Evolutionary conservation across 2,888 invertebrate genomes (phyloP), one percentile per base, ranked within the genome.

Genomic region (Ptychoptera contaminata): DNA sequence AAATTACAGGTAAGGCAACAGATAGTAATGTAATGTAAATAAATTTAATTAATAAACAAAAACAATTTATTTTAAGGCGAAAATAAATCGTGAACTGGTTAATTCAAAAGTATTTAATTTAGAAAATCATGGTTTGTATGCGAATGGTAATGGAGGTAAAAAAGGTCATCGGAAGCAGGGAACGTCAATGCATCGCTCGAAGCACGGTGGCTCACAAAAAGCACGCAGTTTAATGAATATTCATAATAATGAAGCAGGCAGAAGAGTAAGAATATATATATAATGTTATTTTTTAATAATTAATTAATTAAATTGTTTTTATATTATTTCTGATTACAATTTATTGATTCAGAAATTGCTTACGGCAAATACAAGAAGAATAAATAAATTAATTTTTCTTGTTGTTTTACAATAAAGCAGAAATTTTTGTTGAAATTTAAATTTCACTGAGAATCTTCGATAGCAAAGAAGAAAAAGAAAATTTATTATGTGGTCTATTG

Each of bases 211-310:
- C 45, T 54, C 57, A 36, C 51, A 50, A 23, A 65, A 65, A 52
- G 92, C 90, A 2, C 69, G 88, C 36, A 82, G 86, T 58, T 72
- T 96, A 50, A 96, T 97, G 91, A 96, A 97, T 70, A 69, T 96
- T 44, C 94, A 96, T 65, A 97, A 97, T 69, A 98, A 97, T 65
- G 94, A 98, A 64, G 97, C 94, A 34, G 97, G 97, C 10, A 71
- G 97, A 60, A 74, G 92, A 78, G 94, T 96, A 71, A 74, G 78
- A 23, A 7, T 23, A 5, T 23, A n/a, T n/a, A n/a, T 65, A 30
- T 16, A 12, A 38, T 15, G 16, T 23, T 16, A 32, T 42, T 15
- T 38, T 31, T 32, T 12, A 37, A 15, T 31, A 11, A 42, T 23
- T 23, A 23, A 23, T 23, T 16, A 23, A 23, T 5, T 23, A 23